phyloP scores from a whole-genome alignment of 1,140 invertebrate species.

The Drosophila prosaltans region DNA sequence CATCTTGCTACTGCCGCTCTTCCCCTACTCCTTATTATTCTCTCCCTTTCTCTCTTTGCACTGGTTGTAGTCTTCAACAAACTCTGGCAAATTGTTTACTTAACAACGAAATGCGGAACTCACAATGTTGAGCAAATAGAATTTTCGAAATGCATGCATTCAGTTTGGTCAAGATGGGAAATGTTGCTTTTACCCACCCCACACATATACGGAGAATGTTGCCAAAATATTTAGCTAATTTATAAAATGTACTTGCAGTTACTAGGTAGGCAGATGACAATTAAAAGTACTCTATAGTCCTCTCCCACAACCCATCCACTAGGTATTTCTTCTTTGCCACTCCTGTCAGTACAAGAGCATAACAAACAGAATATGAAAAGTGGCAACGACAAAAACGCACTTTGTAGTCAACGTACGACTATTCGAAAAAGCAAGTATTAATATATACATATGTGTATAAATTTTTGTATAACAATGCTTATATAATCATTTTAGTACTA shows the following conservation, averaged over 20 bases:
- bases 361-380: constrained; percentile 51
- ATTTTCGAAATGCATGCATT: constrained; percentile 43
- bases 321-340: too few relatives aligned
- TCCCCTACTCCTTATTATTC: background rate
- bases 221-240: constrained; percentile 75
- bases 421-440: too few relatives aligned
- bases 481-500: too few relatives aligned
- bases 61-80: constrained; percentile 9
- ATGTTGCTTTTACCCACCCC: too few relatives aligned
- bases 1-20: background rate
- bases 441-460: too few relatives aligned
- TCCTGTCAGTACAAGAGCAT: background rate
- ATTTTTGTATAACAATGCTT: too few relatives aligned
- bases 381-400: constrained; percentile 10
- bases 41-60: background rate
- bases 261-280: constrained; percentile 34
- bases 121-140: constrained; percentile 56
- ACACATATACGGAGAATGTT: background rate
- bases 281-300: background rate
- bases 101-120: constrained; percentile 42
- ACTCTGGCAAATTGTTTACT: constrained; percentile 52
- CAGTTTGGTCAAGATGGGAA: constrained; percentile 18
- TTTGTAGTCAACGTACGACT: constrained; percentile 10
- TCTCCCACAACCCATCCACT: too few relatives aligned
- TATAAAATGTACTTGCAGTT: constrained; percentile 54